A percentile compares a stretch with the other conserved stretches of the same genome.
Evolutionary conservation across 2,797 vertebrate genomes (phyloP).

Genomic region (Glyptemys insculpta): DNA sequence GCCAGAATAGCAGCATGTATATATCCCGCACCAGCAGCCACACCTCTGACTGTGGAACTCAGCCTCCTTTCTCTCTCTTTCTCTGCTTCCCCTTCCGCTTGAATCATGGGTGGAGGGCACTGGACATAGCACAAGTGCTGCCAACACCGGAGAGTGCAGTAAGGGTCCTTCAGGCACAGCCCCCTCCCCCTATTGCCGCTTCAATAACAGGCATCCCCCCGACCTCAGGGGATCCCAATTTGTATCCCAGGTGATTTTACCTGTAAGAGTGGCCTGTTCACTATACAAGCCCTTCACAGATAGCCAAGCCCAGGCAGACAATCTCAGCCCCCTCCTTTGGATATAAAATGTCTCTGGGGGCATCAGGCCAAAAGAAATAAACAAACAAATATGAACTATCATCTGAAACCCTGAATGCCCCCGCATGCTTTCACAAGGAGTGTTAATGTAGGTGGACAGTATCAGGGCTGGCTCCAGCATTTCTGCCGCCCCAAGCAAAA

Average conservation of each 20-base stretch:
- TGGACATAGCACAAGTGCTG: background rate
- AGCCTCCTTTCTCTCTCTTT: background rate
- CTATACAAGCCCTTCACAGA: no score
- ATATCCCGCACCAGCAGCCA: background rate
- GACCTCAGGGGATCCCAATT: background rate
- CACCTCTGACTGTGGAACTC: background rate
- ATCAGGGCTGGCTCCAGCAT: no score
- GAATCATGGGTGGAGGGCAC: background rate
- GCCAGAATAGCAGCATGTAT: background rate
- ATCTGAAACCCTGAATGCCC: no score
- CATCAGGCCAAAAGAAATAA: no score
- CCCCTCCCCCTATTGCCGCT: background rate
- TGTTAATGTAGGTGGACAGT: no score
- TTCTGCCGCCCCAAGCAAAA: no score
- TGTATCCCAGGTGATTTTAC: background rate
- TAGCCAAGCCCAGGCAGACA: no score
- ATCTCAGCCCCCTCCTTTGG: no score
- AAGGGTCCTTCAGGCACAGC: background rate
- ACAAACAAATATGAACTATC: no score
- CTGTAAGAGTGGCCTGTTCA: no score
- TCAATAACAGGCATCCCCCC: background rate
- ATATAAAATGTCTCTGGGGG: no score
- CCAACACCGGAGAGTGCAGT: background rate
- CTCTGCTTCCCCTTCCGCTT: background rate
- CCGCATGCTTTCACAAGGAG: no score